Conservation (phyloP, 2,113 vertebrate species). For the Catharus minimus region DNA sequence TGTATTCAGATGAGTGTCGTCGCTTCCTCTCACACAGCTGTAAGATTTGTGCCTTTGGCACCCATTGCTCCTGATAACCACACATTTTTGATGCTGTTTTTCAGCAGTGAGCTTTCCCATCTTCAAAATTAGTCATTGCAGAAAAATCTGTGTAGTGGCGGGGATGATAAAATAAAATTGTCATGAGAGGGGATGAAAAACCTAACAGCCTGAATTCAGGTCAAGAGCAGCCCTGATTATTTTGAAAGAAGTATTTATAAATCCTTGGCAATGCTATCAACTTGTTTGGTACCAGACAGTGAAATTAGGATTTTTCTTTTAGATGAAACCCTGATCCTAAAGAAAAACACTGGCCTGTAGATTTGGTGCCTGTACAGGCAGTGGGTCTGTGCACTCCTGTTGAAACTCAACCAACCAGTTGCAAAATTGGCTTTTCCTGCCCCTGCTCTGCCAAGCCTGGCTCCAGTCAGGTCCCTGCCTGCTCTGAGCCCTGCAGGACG, state of each 20-base stretch:
- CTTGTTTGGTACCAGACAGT: neutral
- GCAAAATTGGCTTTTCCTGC: neutral
- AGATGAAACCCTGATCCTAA: neutral
- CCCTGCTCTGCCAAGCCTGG: neutral
- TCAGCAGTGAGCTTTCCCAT: neutral
- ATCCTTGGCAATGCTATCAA: neutral
- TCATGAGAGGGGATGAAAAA: slow-evolving; percentile 10
- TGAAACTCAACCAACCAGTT: neutral
- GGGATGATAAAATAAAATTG: slow-evolving; percentile 39
- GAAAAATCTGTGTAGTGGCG: slow-evolving; percentile 16
- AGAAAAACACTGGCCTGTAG: neutral
- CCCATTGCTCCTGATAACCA: slow-evolving; percentile 34
- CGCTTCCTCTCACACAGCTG: neutral
- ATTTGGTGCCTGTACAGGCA: neutral
- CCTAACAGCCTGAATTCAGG: slow-evolving; percentile 34
- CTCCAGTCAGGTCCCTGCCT: neutral
- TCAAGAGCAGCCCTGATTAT: slow-evolving; percentile 22
- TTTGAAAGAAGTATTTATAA: slow-evolving; percentile 19
- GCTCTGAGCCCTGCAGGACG: accelerated
- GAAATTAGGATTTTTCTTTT: slow-evolving; percentile 32
- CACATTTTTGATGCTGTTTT: slow-evolving; percentile 14
- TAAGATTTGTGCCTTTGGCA: slow-evolving; percentile 35
- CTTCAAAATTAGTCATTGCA: slow-evolving; percentile 57
- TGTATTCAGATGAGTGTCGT: neutral
- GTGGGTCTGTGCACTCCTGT: neutral